Base-by-base conservation (phyloP, 2,888 invertebrate genomes). In the Brachyptera putata region DNA sequence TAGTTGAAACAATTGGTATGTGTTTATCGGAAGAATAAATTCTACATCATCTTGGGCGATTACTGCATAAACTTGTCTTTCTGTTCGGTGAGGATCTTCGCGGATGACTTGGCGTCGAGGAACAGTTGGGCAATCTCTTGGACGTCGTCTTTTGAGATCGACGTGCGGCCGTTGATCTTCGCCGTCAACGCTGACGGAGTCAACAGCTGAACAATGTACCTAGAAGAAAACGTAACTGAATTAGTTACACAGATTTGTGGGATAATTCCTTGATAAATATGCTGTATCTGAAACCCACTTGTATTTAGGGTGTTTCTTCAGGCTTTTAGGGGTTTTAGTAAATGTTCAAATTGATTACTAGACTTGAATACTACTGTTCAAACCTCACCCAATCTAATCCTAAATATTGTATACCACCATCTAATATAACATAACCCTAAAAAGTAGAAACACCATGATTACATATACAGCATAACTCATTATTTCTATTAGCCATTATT, bases 71-170 rank as follows among this genome's bases (percentile, higher is more conserved):
- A 96, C 78, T 95, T 95, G 69, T 93, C 93, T 70, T 88, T 86
- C 71, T 95, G 85, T 71, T 93, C 89, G 0, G 91, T 86, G 56
- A 97, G 81, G 70, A 96, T 91, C 73, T 91, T 91, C 0, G 96
- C 94, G 0, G 97, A 97, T 30, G 95, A 86, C 76, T 98, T 98
- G 21, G 96, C 96, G 79, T 99, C 98, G 64, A 95, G 82, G 79
- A 99, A 99, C 16, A 99, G 79, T 30, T 84, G 78, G 68, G 84
- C 84, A 7, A 93, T 89, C 74, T 96, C 93, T 26, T 85, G 80
- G 36, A 99, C 80, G 73, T 98, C 97, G 60, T 86, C 84, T 63
- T 86, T 85, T 21, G 84, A 79, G 64, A 98, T 92, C 63, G 78
- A 79, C 25, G 82, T 77, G 65, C 89, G 83, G 7, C 95, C 95